phyloP scores from a whole-genome alignment of 2,113 vertebrate genomes.

The Silurus asotus region DNA sequence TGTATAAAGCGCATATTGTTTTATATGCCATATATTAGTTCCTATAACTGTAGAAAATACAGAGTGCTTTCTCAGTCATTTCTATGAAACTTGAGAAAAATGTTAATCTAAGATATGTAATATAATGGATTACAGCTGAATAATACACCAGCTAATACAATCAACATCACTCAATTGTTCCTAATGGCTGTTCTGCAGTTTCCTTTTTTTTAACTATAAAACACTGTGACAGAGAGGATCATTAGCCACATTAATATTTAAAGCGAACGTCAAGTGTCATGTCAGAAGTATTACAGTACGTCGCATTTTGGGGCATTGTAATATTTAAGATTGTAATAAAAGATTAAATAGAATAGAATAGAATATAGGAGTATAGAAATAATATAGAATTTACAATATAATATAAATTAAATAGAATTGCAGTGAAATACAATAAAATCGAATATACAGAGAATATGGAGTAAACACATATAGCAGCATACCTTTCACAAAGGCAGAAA shows the following conservation, averaged over 20 bases:
- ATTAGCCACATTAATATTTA: conserved; percentile 15
- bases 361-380: too few species aligned
- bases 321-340: neutral
- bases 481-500: too few species aligned
- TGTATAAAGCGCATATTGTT: neutral
- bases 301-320: neutral
- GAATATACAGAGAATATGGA: too few species aligned
- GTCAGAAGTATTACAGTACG: neutral
- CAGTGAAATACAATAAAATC: too few species aligned
- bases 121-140: conserved; percentile 6
- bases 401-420: too few species aligned
- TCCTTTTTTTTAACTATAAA: neutral
- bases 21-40: neutral
- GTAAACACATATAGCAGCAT: too few species aligned
- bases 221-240: neutral
- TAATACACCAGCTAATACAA: neutral
- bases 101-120: neutral
- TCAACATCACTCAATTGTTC: conserved; percentile 2
- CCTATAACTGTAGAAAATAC: neutral
- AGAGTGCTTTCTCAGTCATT: conserved; percentile 8
- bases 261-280: neutral
- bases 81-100: neutral
- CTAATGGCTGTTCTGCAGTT: conserved; percentile 17
- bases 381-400: too few species aligned
- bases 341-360: too few species aligned